Evolutionary conservation across 2,797 vertebrate genomes (phyloP), one percentile per base, ranked within the genome.

Genomic region (Dryobates pubescens): DNA sequence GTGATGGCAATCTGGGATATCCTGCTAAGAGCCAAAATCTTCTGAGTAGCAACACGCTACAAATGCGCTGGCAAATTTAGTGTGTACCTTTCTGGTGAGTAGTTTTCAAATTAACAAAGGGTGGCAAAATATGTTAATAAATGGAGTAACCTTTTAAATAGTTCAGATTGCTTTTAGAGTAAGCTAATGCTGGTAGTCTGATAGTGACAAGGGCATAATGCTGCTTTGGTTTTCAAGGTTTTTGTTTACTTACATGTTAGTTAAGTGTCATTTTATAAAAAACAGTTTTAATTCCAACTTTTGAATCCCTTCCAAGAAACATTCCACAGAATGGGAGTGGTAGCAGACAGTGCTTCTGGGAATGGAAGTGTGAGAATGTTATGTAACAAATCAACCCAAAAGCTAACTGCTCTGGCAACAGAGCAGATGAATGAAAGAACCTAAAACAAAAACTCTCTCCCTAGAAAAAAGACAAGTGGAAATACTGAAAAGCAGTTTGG

Each of bases 241-340:
- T 23, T 71, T 2, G 1, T 57, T 88, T 71, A 62, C 29, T 51
- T 59, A 30, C 3, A 56, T 38, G 9, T 34, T 63, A n/a, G 32
- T 63, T 72, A 81, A 30, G 13, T 27, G n/a, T 10, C 45, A 8
- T 27, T 81, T 78, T 34, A 59, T 72, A 83, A 56, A 88, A 96
- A 70, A 65, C 2, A 12, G 6, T 89, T 86, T 43, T 53, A 69
- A 75, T 32, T 59, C 26, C 20, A 86, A 13, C 23, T 73, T 92
- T 61, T 82, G 34, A 87, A 74, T 41, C 30, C 32, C 38, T 94
- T 76, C 82, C 81, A 91, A 61, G 15, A 70, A 90, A 63, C 61
- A 90, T 49, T 91, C 61, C 67, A 41, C 49, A 76, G 57, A 82
- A 84, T 56, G 81, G 83, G 90, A 83, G 86, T 67, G 77, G 83